Base-by-base conservation (phyloP, 2,113 vertebrate genomes). In the Takifugu flavidus region DNA sequence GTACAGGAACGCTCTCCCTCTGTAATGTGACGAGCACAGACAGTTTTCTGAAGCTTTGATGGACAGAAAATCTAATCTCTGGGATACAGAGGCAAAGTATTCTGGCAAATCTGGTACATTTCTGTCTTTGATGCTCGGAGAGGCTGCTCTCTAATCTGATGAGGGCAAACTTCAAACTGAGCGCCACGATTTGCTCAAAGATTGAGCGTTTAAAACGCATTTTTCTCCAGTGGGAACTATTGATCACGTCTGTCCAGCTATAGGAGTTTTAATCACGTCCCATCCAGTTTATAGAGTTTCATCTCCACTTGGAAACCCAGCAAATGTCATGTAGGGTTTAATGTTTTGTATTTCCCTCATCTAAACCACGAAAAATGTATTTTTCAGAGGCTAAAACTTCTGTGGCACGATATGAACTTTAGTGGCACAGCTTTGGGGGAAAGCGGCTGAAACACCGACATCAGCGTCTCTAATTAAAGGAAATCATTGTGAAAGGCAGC, bases 1-100 rank as follows among this genome's bases (percentile, higher is more conserved):
- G 80, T 86, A 67, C 34, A 87, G 78, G 76, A 66, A 65, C 82
- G 74, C 65, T 85, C 60, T 67, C 58, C 25, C 42, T 74, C 56
- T 67, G 81, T 83, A 83, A 83, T 70, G 62, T 65, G 83, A 76
- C 74, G 46, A 77, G 65, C 62, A 65, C 69, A 67, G 76, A 83
- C 52, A 62, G 58, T 79, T 84, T 81, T 80, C 63, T 68, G 83
- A 82, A 80, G 75, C 80, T 82, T 85, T 83, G 77, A 87, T 87
- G 75, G 79, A 78, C 71, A 78, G 85, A 49, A 78, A 81, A 84
- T 86, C 72, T 76, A 80, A 81, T 87, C 78, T 78, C 53, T 66
- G 70, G 67, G 66, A 86, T 75, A 69, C 54, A 74, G 73, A 76
- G 60, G 75, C 50, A 61, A 56, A 77, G 77, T 80, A 73, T 83